Evolutionary conservation across 2,888 invertebrate genomes (phyloP).

Genomic region (Oxyteleia sp.): DNA sequence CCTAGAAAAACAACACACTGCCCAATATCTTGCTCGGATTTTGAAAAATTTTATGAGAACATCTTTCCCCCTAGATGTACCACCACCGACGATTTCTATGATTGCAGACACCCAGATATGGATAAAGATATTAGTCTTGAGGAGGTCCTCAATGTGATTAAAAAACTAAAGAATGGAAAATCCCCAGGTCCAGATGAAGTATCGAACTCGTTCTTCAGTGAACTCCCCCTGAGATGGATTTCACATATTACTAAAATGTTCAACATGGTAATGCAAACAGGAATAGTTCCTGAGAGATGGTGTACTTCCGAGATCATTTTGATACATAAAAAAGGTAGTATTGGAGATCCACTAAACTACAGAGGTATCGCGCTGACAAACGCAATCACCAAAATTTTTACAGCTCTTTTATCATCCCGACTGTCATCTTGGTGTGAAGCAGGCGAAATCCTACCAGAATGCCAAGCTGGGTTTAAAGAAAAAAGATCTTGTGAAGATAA

Average conservation of each 20-base stretch:
- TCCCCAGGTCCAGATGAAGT: conserved; percentile 56
- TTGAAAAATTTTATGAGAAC: conserved; percentile 26
- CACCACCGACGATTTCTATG: not conserved
- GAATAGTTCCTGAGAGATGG: conserved; percentile 30
- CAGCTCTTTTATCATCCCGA: conserved; percentile 43
- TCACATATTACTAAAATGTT: conserved; percentile 7
- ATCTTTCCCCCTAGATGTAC: conserved; percentile 15
- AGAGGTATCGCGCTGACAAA: conserved; percentile 73
- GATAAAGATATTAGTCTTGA: conserved; percentile 15
- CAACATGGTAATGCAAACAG: conserved; percentile 16
- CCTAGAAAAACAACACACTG: not conserved
- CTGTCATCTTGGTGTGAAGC: conserved; percentile 64
- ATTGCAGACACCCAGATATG: conserved; percentile 5
- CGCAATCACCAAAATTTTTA: conserved; percentile 69
- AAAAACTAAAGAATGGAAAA: conserved; percentile 49
- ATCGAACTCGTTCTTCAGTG: conserved; percentile 40
- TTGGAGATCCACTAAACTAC: conserved; percentile 68
- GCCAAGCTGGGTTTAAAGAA: conserved; percentile 75
- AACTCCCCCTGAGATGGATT: conserved; percentile 24
- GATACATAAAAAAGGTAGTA: conserved; percentile 71
- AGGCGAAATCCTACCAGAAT: conserved; percentile 72
- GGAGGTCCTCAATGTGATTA: conserved; percentile 23
- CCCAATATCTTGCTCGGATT: not conserved
- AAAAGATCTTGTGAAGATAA: conserved; percentile 73
- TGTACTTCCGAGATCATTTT: conserved; percentile 33